Conservation (phyloP, 2,797 vertebrate species). For the Ataeniobius toweri region DNA sequence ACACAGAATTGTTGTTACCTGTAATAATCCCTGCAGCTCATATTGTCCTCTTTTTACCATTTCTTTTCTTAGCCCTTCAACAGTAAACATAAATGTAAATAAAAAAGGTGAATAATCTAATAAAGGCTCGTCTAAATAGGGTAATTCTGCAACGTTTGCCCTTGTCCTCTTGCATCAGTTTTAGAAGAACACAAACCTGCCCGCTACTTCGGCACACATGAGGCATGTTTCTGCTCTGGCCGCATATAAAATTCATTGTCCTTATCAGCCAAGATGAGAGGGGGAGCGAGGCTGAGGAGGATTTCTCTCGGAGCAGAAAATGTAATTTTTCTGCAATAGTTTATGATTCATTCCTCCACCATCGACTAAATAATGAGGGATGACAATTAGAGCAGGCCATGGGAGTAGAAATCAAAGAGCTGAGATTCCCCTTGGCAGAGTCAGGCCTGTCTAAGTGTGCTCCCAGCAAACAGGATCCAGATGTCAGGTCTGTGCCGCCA, state of each 20-base stretch:
- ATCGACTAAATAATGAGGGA: constrained; percentile 83
- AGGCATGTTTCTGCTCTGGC: constrained; percentile 60
- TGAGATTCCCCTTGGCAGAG: constrained; percentile 79
- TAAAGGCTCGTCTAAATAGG: not conserved
- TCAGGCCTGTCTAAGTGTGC: constrained; percentile 65
- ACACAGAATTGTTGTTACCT: not conserved
- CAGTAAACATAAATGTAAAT: constrained; percentile 33
- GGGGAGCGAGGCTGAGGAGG: constrained; percentile 63
- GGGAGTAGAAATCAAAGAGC: constrained; percentile 79
- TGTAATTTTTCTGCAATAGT: constrained; percentile 75
- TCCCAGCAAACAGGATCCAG: constrained; percentile 84
- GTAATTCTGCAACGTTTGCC: constrained; percentile 35
- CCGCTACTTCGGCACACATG: constrained; percentile 35
- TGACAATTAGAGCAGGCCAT: constrained; percentile 80
- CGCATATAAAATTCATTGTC: constrained; percentile 58
- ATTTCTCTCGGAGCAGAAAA: constrained; percentile 66
- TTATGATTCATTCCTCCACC: constrained; percentile 81
- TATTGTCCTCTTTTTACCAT: not conserved
- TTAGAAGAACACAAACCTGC: constrained; percentile 35
- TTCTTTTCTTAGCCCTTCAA: not conserved
- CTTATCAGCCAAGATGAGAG: constrained; percentile 73
- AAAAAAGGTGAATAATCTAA: constrained; percentile 18
- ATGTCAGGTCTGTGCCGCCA: constrained; percentile 76
- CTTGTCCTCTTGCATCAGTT: constrained; percentile 47
- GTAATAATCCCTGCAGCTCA: not conserved